Conservation (phyloP, 2,113 vertebrate species). For the Danio rerio region GRCz12tu NC_133186.1:24183001-24183500, state of each 20-base stretch:
- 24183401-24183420: neutral
- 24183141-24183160: slow-evolving; percentile 13
- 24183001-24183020: slow-evolving; percentile 57
- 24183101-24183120: slow-evolving; percentile 19
- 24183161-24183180: slow-evolving; percentile 29
- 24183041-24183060: slow-evolving; percentile 76
- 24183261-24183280: slow-evolving; percentile 59
- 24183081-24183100: slow-evolving; percentile 80
- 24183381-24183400: neutral
- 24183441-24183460: too few species aligned
- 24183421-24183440: neutral
- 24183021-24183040: slow-evolving; percentile 54
- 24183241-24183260: slow-evolving; percentile 58
- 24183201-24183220: slow-evolving; percentile 40
- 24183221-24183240: slow-evolving; percentile 59
- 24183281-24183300: slow-evolving; percentile 62
- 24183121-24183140: slow-evolving; percentile 23
- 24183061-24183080: slow-evolving; percentile 84
- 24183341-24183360: slow-evolving; percentile 46
- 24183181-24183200: slow-evolving; percentile 42
- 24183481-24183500: too few species aligned
- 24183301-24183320: slow-evolving; percentile 31
- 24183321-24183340: slow-evolving; percentile 58
- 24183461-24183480: too few species aligned
- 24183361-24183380: slow-evolving; percentile 32